Evolutionary conservation across 1,140 invertebrate species (phyloP).

Genomic region (Aethina tumida): DNA sequence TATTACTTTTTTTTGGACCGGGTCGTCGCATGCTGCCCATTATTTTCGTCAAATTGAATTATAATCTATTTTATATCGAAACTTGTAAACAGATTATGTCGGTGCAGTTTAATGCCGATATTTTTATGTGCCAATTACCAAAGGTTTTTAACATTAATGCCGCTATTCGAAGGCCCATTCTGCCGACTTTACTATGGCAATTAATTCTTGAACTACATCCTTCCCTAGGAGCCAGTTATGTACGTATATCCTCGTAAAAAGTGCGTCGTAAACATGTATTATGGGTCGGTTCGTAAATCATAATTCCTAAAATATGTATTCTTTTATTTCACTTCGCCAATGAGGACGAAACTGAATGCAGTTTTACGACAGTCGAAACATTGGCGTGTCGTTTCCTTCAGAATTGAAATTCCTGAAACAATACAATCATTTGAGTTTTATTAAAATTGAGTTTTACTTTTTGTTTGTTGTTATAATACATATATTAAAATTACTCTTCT

Average conservation of each 20-base stretch:
- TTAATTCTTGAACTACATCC: conserved; percentile 4
- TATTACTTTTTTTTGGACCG: too few species aligned
- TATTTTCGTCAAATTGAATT: too few species aligned
- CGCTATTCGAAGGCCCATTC: background rate
- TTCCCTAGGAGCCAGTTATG: background rate
- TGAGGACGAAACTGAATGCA: conserved; percentile 6
- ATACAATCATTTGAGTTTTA: too few species aligned
- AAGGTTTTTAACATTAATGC: conserved; percentile 1
- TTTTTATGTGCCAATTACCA: conserved; percentile 2
- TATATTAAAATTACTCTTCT: too few species aligned
- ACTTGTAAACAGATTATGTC: conserved; percentile 1
- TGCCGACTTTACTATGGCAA: conserved; percentile 3
- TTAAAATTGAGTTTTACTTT: too few species aligned
- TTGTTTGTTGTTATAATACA: too few species aligned
- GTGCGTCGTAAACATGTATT: conserved; percentile 15
- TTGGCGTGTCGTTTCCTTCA: too few species aligned
- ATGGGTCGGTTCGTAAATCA: conserved; percentile 15
- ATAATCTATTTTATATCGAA: too few species aligned
- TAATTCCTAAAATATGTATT: conserved; percentile 17
- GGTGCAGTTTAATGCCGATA: background rate
- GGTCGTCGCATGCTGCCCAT: too few species aligned
- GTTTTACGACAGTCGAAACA: too few species aligned
- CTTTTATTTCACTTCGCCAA: conserved; percentile 16
- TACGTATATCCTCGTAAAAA: conserved; percentile 10
- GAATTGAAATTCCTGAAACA: too few species aligned